A percentile compares a stretch with the other conserved stretches of the same genome.
phyloP scores from a whole-genome alignment of 2,113 vertebrate species.

The Microcebus murinus region DNA sequence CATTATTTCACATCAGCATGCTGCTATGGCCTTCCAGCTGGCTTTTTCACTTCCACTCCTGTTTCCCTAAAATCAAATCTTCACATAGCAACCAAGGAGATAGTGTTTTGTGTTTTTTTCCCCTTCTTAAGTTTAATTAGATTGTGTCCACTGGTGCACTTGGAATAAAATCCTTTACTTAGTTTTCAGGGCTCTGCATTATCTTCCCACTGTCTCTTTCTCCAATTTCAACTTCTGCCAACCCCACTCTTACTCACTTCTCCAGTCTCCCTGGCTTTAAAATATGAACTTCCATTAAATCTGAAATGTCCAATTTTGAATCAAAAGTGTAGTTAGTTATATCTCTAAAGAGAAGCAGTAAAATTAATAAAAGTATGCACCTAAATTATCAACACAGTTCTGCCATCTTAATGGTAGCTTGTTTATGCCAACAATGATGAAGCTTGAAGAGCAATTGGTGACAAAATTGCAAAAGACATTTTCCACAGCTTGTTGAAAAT shows the following conservation, averaged over 20 bases:
- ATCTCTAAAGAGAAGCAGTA: too few relatives aligned
- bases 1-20: background rate
- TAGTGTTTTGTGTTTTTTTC: too few relatives aligned
- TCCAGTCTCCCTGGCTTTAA: background rate
- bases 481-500: too few relatives aligned
- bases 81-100: background rate
- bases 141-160: background rate
- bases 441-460: too few relatives aligned
- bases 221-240: background rate
- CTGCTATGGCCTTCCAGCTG: background rate
- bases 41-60: background rate
- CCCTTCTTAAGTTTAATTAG: conserved; percentile 9
- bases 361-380: too few relatives aligned
- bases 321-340: too few relatives aligned
- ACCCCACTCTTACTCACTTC: background rate
- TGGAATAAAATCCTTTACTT: background rate
- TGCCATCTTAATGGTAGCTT: too few relatives aligned
- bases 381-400: too few relatives aligned
- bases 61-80: background rate
- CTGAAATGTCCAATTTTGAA: too few relatives aligned
- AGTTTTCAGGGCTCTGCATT: background rate
- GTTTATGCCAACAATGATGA: too few relatives aligned
- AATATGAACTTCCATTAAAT: too few relatives aligned
- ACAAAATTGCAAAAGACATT: too few relatives aligned
- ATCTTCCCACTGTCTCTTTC: background rate